A percentile compares a stretch with the other conserved stretches of the same genome.
These are phyloP conservation scores for Parauchenoglanis ngamensis DNA, from an alignment of 2,797 vertebrate genomes.

Conservation along the genomic window DNA sequence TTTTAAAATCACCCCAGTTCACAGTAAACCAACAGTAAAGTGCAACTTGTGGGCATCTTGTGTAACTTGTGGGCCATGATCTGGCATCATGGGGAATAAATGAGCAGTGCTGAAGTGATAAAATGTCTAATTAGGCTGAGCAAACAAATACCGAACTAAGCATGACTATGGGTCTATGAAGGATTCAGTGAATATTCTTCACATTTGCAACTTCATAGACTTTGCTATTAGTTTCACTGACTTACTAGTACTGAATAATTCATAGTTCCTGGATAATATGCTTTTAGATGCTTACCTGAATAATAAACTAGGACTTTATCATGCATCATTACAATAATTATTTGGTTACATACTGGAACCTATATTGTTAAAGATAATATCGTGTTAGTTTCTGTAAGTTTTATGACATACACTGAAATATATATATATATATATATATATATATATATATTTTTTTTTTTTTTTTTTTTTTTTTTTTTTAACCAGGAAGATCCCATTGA, in stretches of 20 bases:
- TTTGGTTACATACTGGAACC: neutral
- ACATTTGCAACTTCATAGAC: neutral
- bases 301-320: neutral
- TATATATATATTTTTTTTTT: too few species aligned
- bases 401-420: too few species aligned
- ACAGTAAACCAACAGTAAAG: neutral
- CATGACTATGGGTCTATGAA: neutral
- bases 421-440: too few species aligned
- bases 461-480: neutral
- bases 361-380: too few species aligned
- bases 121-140: neutral
- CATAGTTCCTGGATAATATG: neutral
- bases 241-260: neutral
- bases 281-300: neutral
- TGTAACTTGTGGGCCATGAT: neutral
- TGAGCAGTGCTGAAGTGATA: neutral
- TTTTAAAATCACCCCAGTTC: neutral
- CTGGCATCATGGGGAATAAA: neutral
- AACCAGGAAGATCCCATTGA: neutral
- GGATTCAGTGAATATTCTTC: neutral
- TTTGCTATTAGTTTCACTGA: neutral
- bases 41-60: neutral
- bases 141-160: neutral
- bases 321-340: neutral
- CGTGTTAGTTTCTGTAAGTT: too few species aligned